These are phyloP conservation scores for Dorcus hopei DNA, from an alignment of 2,888 invertebrate genomes.

Conservation along the genomic window DNA sequence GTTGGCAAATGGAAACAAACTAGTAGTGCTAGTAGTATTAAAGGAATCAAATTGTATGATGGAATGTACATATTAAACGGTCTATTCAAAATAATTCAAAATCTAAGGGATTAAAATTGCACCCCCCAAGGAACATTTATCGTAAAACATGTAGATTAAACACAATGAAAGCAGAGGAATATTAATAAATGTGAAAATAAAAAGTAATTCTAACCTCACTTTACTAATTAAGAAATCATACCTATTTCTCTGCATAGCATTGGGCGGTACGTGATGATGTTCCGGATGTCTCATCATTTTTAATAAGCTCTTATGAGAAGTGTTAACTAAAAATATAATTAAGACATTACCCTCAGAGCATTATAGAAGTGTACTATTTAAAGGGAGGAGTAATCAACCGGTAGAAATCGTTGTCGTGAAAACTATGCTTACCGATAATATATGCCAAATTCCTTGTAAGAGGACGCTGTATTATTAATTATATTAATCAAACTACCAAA, in stretches of 20 bases:
- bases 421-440: constrained; percentile 9
- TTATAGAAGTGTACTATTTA: constrained; percentile 4
- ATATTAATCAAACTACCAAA: constrained; percentile 41
- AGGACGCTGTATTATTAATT: constrained; percentile 10
- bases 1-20: too few species aligned
- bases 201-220: constrained; percentile 6
- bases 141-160: too few species aligned
- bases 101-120: too few species aligned
- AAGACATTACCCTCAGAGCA: not conserved
- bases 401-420: not conserved
- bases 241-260: constrained; percentile 61
- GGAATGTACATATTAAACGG: too few species aligned
- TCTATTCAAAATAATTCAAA: too few species aligned
- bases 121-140: too few species aligned
- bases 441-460: constrained; percentile 12
- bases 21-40: too few species aligned
- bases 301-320: constrained; percentile 2
- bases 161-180: too few species aligned
- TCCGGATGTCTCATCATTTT: constrained; percentile 51
- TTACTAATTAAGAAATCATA: constrained; percentile 7
- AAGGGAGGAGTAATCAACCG: constrained; percentile 14
- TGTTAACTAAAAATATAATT: constrained; percentile 10
- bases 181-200: too few species aligned
- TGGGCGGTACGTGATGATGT: constrained; percentile 65
- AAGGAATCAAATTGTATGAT: too few species aligned